Conservation (phyloP, 2,888 invertebrate genomes). For the Eupithecia subumbrata region DNA sequence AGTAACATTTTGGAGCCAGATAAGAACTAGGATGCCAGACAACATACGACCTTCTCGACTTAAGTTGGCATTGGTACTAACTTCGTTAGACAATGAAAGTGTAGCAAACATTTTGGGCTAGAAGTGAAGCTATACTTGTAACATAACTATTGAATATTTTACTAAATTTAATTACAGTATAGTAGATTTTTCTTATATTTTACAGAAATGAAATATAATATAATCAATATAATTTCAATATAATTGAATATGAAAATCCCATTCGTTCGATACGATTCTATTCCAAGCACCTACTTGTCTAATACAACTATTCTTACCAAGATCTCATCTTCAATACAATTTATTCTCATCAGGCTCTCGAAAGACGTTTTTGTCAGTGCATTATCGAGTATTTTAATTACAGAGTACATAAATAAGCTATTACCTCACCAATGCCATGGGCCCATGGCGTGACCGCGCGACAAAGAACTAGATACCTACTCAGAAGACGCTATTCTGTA, state of each 20-base stretch:
- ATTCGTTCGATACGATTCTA: not conserved
- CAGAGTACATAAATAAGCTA: constrained; percentile 73
- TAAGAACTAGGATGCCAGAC: constrained; percentile 39
- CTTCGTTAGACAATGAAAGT: not conserved
- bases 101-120: not conserved
- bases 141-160: not conserved
- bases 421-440: constrained; percentile 64
- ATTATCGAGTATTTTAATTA: constrained; percentile 73
- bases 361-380: constrained; percentile 58
- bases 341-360: constrained; percentile 62
- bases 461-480: constrained; percentile 69
- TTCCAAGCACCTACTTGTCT: constrained; percentile 17
- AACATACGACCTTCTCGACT: constrained; percentile 21
- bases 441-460: constrained; percentile 68
- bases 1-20: constrained; percentile 36
- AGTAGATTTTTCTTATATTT: not conserved
- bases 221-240: too few relatives aligned
- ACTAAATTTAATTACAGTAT: not conserved
- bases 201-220: too few relatives aligned
- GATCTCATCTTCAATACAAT: constrained; percentile 55
- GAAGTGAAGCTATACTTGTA: not conserved
- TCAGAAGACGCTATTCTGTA: constrained; percentile 61
- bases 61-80: constrained; percentile 2
- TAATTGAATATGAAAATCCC: constrained; percentile 8
- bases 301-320: constrained; percentile 43